Percentiles rank a stretch among this genome's conserved stretches.
Conservation (phyloP, 37 sponge, comb jelly and placozoan species). For the Beroe ovata region DNA sequence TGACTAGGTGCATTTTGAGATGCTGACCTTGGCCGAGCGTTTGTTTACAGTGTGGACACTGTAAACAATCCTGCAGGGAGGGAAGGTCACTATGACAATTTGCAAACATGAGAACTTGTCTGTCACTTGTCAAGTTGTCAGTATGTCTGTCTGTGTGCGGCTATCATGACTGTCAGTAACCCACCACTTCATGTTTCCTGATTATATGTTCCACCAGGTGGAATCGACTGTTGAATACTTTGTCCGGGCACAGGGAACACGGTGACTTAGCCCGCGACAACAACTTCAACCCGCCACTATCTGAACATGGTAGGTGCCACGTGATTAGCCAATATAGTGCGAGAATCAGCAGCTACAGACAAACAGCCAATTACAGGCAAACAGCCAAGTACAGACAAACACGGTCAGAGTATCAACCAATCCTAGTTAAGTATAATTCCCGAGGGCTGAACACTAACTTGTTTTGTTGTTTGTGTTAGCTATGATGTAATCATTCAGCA, state of each 20-base stretch:
- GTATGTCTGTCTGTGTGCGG: neutral
- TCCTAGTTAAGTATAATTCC: no score
- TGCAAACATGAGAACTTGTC: no score
- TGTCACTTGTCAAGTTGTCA: neutral
- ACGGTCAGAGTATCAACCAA: no score
- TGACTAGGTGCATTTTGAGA: slow-evolving; percentile 30
- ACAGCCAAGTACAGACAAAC: no score
- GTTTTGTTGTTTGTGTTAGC: slow-evolving; percentile 32
- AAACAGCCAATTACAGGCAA: no score
- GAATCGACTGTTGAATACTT: slow-evolving; percentile 10
- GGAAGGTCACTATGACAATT: no score
- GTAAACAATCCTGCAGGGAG: slow-evolving; percentile 8
- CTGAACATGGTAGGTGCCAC: neutral
- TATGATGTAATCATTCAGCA: slow-evolving; percentile 10
- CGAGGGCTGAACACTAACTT: neutral
- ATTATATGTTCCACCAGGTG: slow-evolving; percentile 26
- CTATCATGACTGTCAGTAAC: neutral
- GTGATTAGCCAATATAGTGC: neutral
- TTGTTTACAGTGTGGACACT: slow-evolving; percentile 29
- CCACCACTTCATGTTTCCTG: slow-evolving; percentile 13
- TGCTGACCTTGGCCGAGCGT: slow-evolving; percentile 28
- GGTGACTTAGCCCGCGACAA: neutral
- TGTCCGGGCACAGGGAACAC: neutral
- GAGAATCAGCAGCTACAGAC: no score
- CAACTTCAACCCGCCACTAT: neutral